phyloP scores from a whole-genome alignment of 1,140 invertebrate species.

The Drosophila azteca region DNA sequence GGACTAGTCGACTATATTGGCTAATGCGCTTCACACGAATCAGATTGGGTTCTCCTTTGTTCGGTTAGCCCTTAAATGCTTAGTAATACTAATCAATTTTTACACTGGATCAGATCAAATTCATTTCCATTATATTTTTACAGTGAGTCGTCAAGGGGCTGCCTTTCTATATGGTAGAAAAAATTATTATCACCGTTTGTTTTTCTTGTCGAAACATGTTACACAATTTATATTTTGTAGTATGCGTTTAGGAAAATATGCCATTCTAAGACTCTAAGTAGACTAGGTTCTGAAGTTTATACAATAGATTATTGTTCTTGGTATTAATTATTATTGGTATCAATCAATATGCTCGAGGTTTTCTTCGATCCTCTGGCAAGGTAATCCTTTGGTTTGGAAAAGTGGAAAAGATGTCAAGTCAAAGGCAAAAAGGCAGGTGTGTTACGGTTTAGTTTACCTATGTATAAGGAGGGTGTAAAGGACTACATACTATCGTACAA shows the following conservation, averaged over 20 bases:
- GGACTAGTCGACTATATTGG: slow-evolving; percentile 56
- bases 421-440: slow-evolving; percentile 60
- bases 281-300: slow-evolving; percentile 75
- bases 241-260: slow-evolving; percentile 77
- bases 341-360: slow-evolving; percentile 46
- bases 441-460: slow-evolving; percentile 9
- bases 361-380: slow-evolving; percentile 15
- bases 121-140: slow-evolving; percentile 48
- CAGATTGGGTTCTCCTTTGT: slow-evolving; percentile 50
- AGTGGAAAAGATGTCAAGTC: slow-evolving; percentile 44
- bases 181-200: slow-evolving; percentile 68
- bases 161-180: slow-evolving; percentile 56
- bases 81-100: slow-evolving; percentile 54
- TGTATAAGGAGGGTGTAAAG: slow-evolving; percentile 11
- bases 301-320: slow-evolving; percentile 81
- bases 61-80: slow-evolving; percentile 52
- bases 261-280: slow-evolving; percentile 75
- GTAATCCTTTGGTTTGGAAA: slow-evolving; percentile 41
- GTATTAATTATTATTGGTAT: slow-evolving; percentile 74
- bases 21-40: slow-evolving; percentile 58
- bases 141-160: slow-evolving; percentile 61
- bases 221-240: slow-evolving; percentile 42
- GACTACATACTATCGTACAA: background rate
- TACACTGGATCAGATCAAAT: slow-evolving; percentile 27
- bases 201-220: slow-evolving; percentile 47